Conservation (phyloP, 2,888 invertebrate species). For the Anoncus sp. region DNA sequence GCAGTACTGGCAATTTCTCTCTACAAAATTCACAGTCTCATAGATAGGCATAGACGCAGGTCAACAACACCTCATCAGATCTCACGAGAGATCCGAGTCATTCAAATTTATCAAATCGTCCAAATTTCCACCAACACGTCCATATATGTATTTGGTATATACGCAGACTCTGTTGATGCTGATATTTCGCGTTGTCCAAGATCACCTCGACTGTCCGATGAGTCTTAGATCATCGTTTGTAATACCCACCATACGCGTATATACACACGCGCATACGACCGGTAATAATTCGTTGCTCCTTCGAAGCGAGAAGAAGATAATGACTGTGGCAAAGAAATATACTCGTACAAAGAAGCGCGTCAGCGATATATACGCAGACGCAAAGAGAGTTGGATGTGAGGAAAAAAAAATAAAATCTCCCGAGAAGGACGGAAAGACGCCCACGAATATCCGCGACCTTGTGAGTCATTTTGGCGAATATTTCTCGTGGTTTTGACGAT, state of each 20-base stretch:
- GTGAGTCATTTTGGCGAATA: slow-evolving; percentile 55
- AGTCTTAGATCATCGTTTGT: slow-evolving; percentile 72
- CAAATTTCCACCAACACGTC: background rate
- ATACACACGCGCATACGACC: slow-evolving; percentile 34
- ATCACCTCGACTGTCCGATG: slow-evolving; percentile 29
- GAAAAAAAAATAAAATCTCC: slow-evolving; percentile 28
- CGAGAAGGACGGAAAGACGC: slow-evolving; percentile 32
- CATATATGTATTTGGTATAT: background rate
- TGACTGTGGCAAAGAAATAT: slow-evolving; percentile 45
- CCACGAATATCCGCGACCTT: slow-evolving; percentile 43
- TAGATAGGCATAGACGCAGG: no score
- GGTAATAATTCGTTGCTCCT: slow-evolving; percentile 64
- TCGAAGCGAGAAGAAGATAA: slow-evolving; percentile 48
- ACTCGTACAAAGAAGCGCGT: slow-evolving; percentile 39
- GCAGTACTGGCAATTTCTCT: background rate
- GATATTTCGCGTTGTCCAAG: slow-evolving; percentile 6
- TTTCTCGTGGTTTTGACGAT: slow-evolving; percentile 24
- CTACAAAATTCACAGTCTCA: no score
- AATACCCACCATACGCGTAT: slow-evolving; percentile 47
- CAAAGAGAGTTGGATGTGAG: slow-evolving; percentile 25
- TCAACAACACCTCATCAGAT: no score
- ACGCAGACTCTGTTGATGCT: slow-evolving; percentile 3
- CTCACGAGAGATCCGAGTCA: background rate
- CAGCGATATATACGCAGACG: slow-evolving; percentile 25
- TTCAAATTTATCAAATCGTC: background rate